These are phyloP conservation scores for Drosophila pachea DNA, from an alignment of 1,140 invertebrate species.

Conservation along the genomic window DNA sequence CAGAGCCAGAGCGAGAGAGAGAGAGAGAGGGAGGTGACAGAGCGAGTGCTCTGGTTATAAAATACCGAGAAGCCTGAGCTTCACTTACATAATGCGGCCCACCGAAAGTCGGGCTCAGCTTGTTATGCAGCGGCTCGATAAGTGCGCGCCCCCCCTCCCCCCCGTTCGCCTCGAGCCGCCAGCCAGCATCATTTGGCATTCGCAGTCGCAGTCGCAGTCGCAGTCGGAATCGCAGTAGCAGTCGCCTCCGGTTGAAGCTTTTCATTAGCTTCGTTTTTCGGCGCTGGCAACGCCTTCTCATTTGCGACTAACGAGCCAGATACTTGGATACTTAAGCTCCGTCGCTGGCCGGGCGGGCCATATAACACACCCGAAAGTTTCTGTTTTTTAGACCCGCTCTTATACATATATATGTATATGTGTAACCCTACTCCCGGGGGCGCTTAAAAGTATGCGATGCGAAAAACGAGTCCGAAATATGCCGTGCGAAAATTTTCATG, in stretches of 20 bases:
- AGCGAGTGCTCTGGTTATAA: not conserved
- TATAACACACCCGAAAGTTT: constrained; percentile 57
- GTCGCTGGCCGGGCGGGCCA: constrained; percentile 10
- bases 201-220: too few species aligned
- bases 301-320: constrained; percentile 42
- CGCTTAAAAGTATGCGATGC: constrained; percentile 22
- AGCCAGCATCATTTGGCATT: constrained; percentile 49
- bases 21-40: not conserved
- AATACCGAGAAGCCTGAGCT: constrained; percentile 49
- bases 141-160: constrained; percentile 4
- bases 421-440: not conserved
- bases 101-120: constrained; percentile 27
- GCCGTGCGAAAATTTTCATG: constrained; percentile 51
- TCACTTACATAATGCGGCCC: constrained; percentile 47
- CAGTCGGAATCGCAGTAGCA: too few species aligned
- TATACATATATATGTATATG: constrained; percentile 1
- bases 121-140: constrained; percentile 41
- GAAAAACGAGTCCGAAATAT: constrained; percentile 37
- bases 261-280: constrained; percentile 63
- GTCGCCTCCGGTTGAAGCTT: constrained; percentile 37
- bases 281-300: constrained; percentile 28
- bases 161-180: not conserved
- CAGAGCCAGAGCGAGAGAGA: not conserved
- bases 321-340: constrained; percentile 28
- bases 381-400: not conserved